phyloP scores from a whole-genome alignment of 2,888 invertebrate genomes.

The Malthinus flaveolus region DNA sequence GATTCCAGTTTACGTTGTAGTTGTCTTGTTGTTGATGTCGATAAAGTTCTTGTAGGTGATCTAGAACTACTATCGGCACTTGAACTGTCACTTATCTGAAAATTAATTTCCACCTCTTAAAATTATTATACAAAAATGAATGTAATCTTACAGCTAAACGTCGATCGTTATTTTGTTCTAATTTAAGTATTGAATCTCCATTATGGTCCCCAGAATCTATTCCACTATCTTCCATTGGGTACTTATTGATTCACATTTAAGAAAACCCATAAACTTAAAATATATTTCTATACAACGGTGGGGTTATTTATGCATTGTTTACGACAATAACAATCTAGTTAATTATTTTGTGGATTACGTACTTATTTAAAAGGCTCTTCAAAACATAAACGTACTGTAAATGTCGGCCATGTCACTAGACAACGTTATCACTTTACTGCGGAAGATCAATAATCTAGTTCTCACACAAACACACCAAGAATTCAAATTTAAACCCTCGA shows the following conservation, averaged over 20 bases:
- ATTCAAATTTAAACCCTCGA: conserved; percentile 17
- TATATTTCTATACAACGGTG: not conserved
- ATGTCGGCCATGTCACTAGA: conserved; percentile 19
- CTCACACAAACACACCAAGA: conserved; percentile 27
- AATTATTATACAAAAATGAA: not conserved
- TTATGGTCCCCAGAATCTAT: conserved; percentile 58
- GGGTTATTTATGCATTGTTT: no score
- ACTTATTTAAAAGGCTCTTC: no score
- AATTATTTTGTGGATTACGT: no score
- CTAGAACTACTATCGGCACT: conserved; percentile 48
- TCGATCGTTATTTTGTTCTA: conserved; percentile 38
- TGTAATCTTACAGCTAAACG: conserved; percentile 24
- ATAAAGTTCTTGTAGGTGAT: conserved; percentile 45
- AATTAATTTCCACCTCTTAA: conserved; percentile 2
- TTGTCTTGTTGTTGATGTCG: conserved; percentile 43
- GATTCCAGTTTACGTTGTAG: conserved; percentile 52
- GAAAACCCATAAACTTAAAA: not conserved
- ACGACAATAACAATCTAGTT: no score
- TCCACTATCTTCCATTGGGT: conserved; percentile 61
- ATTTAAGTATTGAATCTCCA: conserved; percentile 48
- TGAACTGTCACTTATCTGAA: conserved; percentile 51
- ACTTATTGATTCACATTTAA: conserved; percentile 22
- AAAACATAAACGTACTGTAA: not conserved
- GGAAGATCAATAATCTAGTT: conserved; percentile 40
- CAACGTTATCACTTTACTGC: conserved; percentile 26